Evolutionary conservation across 2,888 invertebrate species (phyloP), one percentile per base, ranked within the genome.

Genomic region (Erebia epiphron): DNA sequence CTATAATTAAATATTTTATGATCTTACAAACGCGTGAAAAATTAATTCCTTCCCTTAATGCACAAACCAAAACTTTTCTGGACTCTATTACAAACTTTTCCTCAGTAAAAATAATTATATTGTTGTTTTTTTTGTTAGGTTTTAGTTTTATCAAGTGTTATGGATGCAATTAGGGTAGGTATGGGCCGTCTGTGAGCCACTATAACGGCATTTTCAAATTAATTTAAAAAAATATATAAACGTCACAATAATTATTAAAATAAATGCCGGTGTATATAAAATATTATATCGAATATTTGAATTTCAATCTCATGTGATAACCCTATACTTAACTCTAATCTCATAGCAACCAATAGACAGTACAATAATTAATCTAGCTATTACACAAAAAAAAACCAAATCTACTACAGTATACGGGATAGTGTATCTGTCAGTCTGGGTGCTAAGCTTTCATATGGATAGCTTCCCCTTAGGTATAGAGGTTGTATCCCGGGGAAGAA

Each of bases 41-140:
- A 11, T 18, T 11, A 0, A 16, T 61, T 43, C 43, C 43, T 43
- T 4, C 16, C 41, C 41, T 4, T 14, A 60, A 35, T 41, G n/a
- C 18, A 41, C 61, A 61, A 61, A 61, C 18, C 43, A 18, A 61
- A 16, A 46, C 61, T 11, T 7, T 18, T 18, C 61, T 61, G 61
- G 61, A 61, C 61, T 61, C 43, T 11, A 43, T 43, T 18, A 11
- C 11, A 43, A 43, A 61, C 43, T 10, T 46, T 46, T 43, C 43
- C 18, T 43, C 35, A 7, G 35, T 16, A 41, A 60, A 41, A 41
- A 1, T 11, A 43, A 35, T 7, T 35, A 35, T 49, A 49, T 49
- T 13, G 13, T 13, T 49, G 14, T 49, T 49, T 49, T 49, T 49
- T 14, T 49, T 49, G 49, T 14, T 0, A 4, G 49, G 49, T 14